Evolutionary conservation across 2,797 vertebrate genomes (phyloP), one percentile per base, ranked within the genome.

Genomic region (Arrhamphus sclerolepis): DNA sequence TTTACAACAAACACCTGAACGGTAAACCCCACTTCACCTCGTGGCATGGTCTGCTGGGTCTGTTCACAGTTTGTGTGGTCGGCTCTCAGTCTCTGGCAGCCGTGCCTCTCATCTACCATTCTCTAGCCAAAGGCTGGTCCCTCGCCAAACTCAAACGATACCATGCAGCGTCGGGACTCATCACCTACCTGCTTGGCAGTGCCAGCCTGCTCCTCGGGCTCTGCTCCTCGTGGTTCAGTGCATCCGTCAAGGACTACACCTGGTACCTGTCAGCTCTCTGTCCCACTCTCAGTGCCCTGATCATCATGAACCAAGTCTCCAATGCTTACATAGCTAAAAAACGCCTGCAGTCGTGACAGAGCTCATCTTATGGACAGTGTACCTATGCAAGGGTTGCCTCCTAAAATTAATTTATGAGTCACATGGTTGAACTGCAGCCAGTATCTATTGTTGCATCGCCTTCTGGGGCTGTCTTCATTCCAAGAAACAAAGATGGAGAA

Each of bases 291-390:
- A 86, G 91, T 41, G 94, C 94, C 56, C 86, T 98, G 62, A 87
- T 95, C 61, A 84, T 98, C 62, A 99, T 98, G 95, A 97, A 90
- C 84, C 97, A 99, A 83, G 94, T 98, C 68, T 96, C 94, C 83
- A 94, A 92, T 0, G 92, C 95, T 1, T 98, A 98, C 81, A 84
- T 95, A 68, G 94, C 95, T 40, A 96, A 94, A 77, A 98, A 97
- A 74, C 93, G 93, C 41, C 85, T 95, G 53, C 94, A 97, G 83
- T 95, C 93, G 14, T 93, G 77, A 92, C 14, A 16, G 44, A 56
- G 38, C 58, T 26, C 34, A 7, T 7, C 1, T 1, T 4, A 17
- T 17, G 0, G 6, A 62, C 14, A 42, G 34, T 38, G 11, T 20
- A 31, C 13, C n/a, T 29, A 3, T 4, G 18, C n/a, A 6, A 46